A percentile compares a stretch with the other conserved stretches of the same genome.
Evolutionary conservation across 2,888 invertebrate species (phyloP).

Genomic region (Priocnemis perturbator): DNA sequence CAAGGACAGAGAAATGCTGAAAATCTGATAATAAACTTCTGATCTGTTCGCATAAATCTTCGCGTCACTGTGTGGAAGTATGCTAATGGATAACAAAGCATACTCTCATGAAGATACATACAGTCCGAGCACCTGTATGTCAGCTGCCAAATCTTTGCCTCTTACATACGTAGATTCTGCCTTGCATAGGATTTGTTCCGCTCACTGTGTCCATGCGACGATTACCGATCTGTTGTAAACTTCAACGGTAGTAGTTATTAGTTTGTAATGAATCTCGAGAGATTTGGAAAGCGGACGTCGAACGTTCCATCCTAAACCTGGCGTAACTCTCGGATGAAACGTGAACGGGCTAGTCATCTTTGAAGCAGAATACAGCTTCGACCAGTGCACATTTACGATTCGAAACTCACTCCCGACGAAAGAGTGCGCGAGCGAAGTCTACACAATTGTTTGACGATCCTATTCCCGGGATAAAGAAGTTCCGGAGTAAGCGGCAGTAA

Average conservation of each 20-base stretch:
- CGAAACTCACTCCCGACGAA: background rate
- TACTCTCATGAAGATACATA: too few species aligned
- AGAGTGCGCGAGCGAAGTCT: slow-evolving; percentile 5
- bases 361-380: background rate
- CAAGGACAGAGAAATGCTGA: slow-evolving; percentile 31
- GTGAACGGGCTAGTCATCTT: slow-evolving; percentile 1
- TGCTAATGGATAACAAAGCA: slow-evolving; percentile 33
- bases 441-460: slow-evolving; percentile 27
- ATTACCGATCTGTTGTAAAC: background rate
- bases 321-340: background rate
- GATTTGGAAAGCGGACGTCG: background rate
- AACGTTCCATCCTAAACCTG: background rate
- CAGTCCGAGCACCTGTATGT: too few species aligned
- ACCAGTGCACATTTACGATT: slow-evolving; percentile 4
- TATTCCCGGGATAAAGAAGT: slow-evolving; percentile 46
- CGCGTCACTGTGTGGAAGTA: slow-evolving; percentile 31
- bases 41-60: slow-evolving; percentile 22
- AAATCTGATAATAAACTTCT: slow-evolving; percentile 51
- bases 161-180: too few species aligned
- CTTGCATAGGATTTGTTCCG: too few species aligned
- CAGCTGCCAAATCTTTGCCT: too few species aligned
- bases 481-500: slow-evolving; percentile 37
- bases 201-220: background rate
- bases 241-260: background rate
- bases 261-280: background rate